These are phyloP conservation scores for Cyphomyrmex costatus DNA, from an alignment of 1,140 invertebrate species.

Conservation along the genomic window DNA sequence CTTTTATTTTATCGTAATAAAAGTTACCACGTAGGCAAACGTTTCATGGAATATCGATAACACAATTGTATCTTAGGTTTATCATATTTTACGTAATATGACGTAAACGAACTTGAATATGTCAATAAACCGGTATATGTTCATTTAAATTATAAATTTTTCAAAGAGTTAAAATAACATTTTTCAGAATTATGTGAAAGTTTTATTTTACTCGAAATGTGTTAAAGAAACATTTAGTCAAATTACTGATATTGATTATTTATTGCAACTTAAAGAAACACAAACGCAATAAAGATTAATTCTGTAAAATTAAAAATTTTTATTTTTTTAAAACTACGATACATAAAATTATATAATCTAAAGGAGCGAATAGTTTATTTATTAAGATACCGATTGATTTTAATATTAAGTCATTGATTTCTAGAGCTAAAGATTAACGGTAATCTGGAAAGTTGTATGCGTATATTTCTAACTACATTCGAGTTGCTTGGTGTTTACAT, in stretches of 20 bases:
- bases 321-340: background rate
- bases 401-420: background rate
- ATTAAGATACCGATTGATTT: background rate
- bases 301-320: background rate
- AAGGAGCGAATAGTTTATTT: background rate
- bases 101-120: background rate
- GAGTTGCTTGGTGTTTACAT: conserved; percentile 39
- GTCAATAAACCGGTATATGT: background rate
- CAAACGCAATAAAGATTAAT: background rate
- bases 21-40: background rate
- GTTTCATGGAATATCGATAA: conserved; percentile 11
- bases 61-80: conserved; percentile 1
- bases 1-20: conserved; percentile 28
- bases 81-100: background rate
- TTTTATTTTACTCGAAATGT: background rate
- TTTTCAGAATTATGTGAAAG: background rate
- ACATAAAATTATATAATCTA: background rate
- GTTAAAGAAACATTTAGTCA: background rate
- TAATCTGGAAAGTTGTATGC: background rate
- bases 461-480: conserved; percentile 10
- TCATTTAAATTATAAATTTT: background rate
- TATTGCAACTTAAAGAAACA: background rate
- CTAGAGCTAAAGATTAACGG: background rate
- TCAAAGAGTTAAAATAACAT: background rate
- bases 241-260: background rate